Evolutionary conservation across 30 jellyfish, hydroid and myxozoan genomes (phyloP).

Genomic region (Hydractinia echinata): DNA sequence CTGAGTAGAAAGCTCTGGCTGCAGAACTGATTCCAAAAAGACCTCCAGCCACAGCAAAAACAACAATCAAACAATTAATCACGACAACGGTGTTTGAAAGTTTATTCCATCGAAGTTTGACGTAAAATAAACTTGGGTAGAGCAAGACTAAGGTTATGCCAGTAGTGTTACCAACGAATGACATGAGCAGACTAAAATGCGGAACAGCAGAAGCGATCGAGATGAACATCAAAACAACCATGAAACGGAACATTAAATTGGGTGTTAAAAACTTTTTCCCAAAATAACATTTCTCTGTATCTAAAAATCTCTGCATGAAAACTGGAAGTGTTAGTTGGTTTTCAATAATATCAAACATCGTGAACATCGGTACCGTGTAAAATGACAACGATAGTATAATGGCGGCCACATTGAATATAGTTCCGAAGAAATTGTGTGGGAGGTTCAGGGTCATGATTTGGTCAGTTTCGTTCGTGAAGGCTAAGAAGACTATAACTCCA

Average conservation of each 20-base stretch:
- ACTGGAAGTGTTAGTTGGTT: slow-evolving; percentile 58
- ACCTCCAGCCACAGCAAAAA: slow-evolving; percentile 76
- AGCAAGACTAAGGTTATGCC: slow-evolving; percentile 74
- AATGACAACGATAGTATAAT: slow-evolving; percentile 75
- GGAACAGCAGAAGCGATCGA: slow-evolving; percentile 77
- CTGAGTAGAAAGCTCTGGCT: slow-evolving; percentile 82
- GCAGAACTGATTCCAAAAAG: slow-evolving; percentile 75
- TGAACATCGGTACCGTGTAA: slow-evolving; percentile 90
- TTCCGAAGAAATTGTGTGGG: slow-evolving; percentile 66
- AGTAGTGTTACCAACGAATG: slow-evolving; percentile 87
- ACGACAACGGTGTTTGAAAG: slow-evolving; percentile 61
- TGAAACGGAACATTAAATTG: slow-evolving; percentile 67
- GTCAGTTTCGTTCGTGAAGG: slow-evolving; percentile 76
- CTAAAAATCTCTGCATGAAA: slow-evolving; percentile 49
- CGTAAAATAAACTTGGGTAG: slow-evolving; percentile 74
- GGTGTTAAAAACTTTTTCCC: slow-evolving; percentile 66
- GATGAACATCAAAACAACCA: slow-evolving; percentile 52
- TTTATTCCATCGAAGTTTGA: slow-evolving; percentile 72
- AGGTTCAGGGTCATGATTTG: slow-evolving; percentile 87
- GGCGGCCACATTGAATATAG: slow-evolving; percentile 68
- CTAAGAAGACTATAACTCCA: slow-evolving; percentile 90
- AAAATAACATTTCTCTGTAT: slow-evolving; percentile 46
- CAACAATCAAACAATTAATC: slow-evolving; percentile 55
- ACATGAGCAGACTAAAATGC: slow-evolving; percentile 90
- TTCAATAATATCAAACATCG: slow-evolving; percentile 82